A percentile compares a stretch with the other conserved stretches of the same genome.
These are phyloP conservation scores for Capreolus pygargus DNA, from an alignment of 2,113 vertebrate genomes.

Conservation along the genomic window DNA sequence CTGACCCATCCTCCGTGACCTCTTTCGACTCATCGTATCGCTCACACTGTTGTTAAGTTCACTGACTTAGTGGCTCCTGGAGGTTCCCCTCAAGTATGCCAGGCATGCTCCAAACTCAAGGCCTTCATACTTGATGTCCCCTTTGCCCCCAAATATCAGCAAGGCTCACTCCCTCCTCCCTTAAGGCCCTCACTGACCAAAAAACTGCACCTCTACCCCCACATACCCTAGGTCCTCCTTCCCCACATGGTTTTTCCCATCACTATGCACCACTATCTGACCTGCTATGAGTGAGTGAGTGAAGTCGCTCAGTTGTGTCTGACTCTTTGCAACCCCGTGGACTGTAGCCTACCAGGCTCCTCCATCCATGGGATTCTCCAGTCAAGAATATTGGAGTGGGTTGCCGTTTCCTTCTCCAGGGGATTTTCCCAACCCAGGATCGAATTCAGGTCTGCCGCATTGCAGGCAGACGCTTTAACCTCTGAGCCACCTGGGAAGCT, in stretches of 20 bases:
- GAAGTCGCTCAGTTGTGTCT: too few relatives aligned
- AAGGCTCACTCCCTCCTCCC: background rate
- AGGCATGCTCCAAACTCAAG: background rate
- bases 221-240: background rate
- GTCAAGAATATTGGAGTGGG: too few relatives aligned
- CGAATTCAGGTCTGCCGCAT: too few relatives aligned
- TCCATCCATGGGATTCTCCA: too few relatives aligned
- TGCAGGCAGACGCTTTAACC: too few relatives aligned
- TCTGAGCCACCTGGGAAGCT: too few relatives aligned
- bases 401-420: too few relatives aligned
- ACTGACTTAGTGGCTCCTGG: background rate
- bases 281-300: background rate
- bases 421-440: too few relatives aligned
- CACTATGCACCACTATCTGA: background rate
- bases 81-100: background rate
- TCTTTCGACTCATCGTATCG: background rate
- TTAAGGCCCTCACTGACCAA: background rate
- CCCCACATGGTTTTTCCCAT: background rate
- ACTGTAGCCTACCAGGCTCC: too few relatives aligned
- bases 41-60: background rate
- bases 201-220: rapidly evolving
- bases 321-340: too few relatives aligned
- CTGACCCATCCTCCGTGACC: background rate
- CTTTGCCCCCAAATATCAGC: background rate
- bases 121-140: background rate